Evolutionary conservation across 53 echinoderm and acorn worm genomes (phyloP), one percentile per base, ranked within the genome.

Genomic region (Paracentrotus lividus): DNA sequence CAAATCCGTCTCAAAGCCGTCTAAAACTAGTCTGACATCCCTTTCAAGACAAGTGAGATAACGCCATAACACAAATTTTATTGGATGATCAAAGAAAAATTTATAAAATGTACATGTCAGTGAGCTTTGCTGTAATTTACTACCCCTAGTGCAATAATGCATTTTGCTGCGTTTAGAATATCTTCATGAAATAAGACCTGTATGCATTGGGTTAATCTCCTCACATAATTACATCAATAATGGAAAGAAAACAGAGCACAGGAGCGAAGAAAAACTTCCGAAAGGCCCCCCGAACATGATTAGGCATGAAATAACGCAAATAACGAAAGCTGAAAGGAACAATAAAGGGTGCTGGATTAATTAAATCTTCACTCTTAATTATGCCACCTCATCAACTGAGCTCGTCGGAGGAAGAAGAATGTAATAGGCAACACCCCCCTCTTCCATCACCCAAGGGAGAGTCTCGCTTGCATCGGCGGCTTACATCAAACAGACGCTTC

Each of bases 321-420:
- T 81, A 81, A 81, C 26, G 47, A 26, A 47, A 47, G 47, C n/a
- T 81, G 81, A 81, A 44, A 55, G 57, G 38, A 86, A 86, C 86
- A 86, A 34, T 34, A 86, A 2, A 20, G 51, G 53, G 36, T 33
- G 55, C 56, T 33, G 18, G 56, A 55, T 36, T 86, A 86, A 86
- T 86, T 56, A 86, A 86, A 56, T 86, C 33, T 86, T 56, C 86
- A 33, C 56, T 86, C 56, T 86, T 54, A 54, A 86, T 86, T 86
- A 86, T 20, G 33, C 18, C 38, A 56, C 20, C 43, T 86, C 86
- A 86, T 86, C 86, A 86, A 7, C 21, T 13, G 26, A 12, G 21
- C 53, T 56, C 21, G 51, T 10, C 29, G 2, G 23, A 69, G 59
- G 21, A 23, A 42, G 31, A 72, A 10, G 40, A 72, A 72, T 27